Evolutionary conservation across 1,140 invertebrate genomes (phyloP).

Genomic region (Hermatobates lingyangjiaoensis): DNA sequence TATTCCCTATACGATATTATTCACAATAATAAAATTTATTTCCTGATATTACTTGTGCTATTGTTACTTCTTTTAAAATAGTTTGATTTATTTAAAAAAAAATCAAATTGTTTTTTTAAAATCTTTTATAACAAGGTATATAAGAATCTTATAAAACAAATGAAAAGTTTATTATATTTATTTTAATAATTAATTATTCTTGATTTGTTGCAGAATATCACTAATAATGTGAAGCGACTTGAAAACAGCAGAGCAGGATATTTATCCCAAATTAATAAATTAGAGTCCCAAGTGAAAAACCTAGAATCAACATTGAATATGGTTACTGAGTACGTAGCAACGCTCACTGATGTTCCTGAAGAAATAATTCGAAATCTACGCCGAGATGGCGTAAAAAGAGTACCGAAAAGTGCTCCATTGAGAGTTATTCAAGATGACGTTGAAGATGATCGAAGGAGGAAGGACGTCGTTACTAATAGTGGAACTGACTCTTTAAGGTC

Average conservation of each 20-base stretch:
- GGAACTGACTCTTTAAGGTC: background rate
- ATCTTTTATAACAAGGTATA: background rate
- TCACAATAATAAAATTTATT: background rate
- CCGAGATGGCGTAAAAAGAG: background rate
- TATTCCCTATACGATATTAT: background rate
- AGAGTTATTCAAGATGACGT: background rate
- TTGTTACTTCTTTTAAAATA: background rate
- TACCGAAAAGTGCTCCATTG: background rate
- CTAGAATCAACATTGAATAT: slow-evolving; percentile 39
- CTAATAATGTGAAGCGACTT: slow-evolving; percentile 38
- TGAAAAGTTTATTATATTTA: background rate
- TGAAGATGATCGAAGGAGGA: background rate
- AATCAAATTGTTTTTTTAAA: background rate
- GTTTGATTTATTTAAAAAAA: background rate
- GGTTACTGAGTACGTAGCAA: slow-evolving; percentile 38
- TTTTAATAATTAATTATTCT: background rate
- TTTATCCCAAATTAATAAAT: slow-evolving; percentile 32
- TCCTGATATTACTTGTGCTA: background rate
- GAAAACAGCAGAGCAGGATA: slow-evolving; percentile 36
- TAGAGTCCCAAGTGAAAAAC: slow-evolving; percentile 40
- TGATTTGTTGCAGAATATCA: slow-evolving; percentile 28
- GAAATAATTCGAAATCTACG: slow-evolving; percentile 40
- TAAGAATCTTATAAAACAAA: background rate
- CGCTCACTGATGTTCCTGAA: slow-evolving; percentile 37
- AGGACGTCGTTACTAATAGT: background rate